Evolutionary conservation across 2,797 vertebrate species (phyloP), one percentile per base, ranked within the genome.

Genomic region (Hirundo rustica): DNA sequence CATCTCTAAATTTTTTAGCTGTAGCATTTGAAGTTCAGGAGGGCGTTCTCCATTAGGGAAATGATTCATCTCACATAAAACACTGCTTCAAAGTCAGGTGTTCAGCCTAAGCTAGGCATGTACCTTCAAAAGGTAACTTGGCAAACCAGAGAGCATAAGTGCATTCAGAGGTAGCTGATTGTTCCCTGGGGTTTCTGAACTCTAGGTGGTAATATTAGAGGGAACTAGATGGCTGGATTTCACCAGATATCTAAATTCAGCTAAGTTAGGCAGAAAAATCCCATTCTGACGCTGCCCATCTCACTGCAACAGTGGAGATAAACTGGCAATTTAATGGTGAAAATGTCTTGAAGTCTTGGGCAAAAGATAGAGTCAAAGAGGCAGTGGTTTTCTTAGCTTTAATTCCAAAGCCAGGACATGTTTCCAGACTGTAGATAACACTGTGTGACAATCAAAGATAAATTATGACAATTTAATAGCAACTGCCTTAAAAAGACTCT

Each of bases 381-480:
- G 71, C 32, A 75, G 19, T 23, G 2, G 8, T 80, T 89, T 58
- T 48, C 61, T 85, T 61, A 80, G n/a, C 47, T 72, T 91, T 74
- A 64, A 40, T 80, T 91, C 45, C 7, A 8, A 89, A 83, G 23
- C 25, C 75, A 77, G 47, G 47, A 48, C 26, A 34, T 36, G 16
- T 70, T 88, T 93, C 45, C 64, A 86, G 54, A 38, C 25, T 76
- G 62, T 34, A 92, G 60, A 70, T 73, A 91, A 73, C 26, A 42
- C 18, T 60, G 9, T 47, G 18, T 1, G 11, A 65, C 79, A 77
- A 72, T 74, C 57, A 71, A 17, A 85, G 81, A 94, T 74, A 85
- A 89, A 91, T 83, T 80, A 89, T 51, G 21, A 75, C 40, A 85
- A 74, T 83, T 92, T 79, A 89, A 91, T 75, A 83, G 5, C 50